Conservation (phyloP, 2,797 vertebrate genomes). For the Paramormyrops hopkinsi region DNA sequence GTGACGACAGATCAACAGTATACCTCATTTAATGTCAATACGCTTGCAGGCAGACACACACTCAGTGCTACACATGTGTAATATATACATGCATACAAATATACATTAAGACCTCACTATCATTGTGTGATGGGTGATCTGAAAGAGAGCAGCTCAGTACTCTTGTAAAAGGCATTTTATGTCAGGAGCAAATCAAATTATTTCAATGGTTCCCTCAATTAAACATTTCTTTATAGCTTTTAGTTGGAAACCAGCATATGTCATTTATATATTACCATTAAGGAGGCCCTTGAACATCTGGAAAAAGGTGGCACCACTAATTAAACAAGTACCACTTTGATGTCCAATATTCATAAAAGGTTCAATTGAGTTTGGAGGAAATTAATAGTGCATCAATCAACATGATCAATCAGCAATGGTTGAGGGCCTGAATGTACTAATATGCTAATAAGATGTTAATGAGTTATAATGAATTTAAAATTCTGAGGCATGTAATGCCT, state of each 20-base stretch:
- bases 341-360: conserved; percentile 54
- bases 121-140: background rate
- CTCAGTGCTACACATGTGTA: background rate
- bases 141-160: background rate
- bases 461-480: conserved; percentile 62
- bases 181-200: background rate
- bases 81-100: background rate
- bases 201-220: background rate
- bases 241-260: background rate
- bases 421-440: conserved; percentile 42
- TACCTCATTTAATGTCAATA: background rate
- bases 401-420: conserved; percentile 28
- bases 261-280: conserved; percentile 19
- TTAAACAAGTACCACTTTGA: conserved; percentile 56
- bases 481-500: conserved; percentile 56
- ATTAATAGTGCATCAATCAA: conserved; percentile 71
- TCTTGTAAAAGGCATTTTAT: background rate
- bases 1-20: background rate
- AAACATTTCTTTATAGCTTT: conserved; percentile 8
- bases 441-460: conserved; percentile 70
- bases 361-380: conserved; percentile 53
- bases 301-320: conserved; percentile 42
- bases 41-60: background rate
- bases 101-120: background rate
- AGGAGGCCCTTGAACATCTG: conserved; percentile 34